phyloP scores from a whole-genome alignment of 1,140 invertebrate genomes.

The Drosophila pseudoobscura region DNA sequence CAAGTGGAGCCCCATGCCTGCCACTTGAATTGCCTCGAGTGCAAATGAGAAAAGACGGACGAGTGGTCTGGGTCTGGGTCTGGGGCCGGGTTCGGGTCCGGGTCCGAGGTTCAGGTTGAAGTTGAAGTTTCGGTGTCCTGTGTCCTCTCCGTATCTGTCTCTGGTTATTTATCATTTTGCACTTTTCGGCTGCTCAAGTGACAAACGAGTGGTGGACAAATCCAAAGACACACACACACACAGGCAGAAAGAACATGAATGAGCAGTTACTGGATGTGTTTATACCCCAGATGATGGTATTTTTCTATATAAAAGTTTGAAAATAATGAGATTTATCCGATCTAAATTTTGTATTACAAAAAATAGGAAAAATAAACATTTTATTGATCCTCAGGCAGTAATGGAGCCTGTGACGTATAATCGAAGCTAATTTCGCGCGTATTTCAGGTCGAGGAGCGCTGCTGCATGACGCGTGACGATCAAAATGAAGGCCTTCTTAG shows the following conservation, averaged over 20 bases:
- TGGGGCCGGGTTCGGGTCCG: too few species aligned
- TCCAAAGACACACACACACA: constrained; percentile 23
- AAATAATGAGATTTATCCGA: too few species aligned
- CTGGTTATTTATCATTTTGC: constrained; percentile 71
- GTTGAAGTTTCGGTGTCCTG: constrained; percentile 35
- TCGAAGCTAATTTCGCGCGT: too few species aligned
- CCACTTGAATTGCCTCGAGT: constrained; percentile 68
- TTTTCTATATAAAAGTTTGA: too few species aligned
- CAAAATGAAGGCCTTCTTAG: too few species aligned
- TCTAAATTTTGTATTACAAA: too few species aligned
- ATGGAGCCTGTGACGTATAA: too few species aligned
- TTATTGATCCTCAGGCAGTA: too few species aligned
- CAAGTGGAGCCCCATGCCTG: constrained; percentile 31
- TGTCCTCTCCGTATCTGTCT: constrained; percentile 14
- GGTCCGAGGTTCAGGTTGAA: constrained; percentile 9
- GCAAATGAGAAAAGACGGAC: constrained; percentile 71
- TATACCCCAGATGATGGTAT: background rate
- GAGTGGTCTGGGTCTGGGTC: constrained; percentile 13
- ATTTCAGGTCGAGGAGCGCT: too few species aligned
- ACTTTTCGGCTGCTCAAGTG: constrained; percentile 43
- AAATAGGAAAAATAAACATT: too few species aligned
- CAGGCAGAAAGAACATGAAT: constrained; percentile 25
- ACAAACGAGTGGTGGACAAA: constrained; percentile 34
- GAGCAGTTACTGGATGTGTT: background rate
- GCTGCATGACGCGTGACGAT: too few species aligned